Evolutionary conservation across 1,140 invertebrate species (phyloP).

Genomic region (Trachymyrmex septentrionalis): DNA sequence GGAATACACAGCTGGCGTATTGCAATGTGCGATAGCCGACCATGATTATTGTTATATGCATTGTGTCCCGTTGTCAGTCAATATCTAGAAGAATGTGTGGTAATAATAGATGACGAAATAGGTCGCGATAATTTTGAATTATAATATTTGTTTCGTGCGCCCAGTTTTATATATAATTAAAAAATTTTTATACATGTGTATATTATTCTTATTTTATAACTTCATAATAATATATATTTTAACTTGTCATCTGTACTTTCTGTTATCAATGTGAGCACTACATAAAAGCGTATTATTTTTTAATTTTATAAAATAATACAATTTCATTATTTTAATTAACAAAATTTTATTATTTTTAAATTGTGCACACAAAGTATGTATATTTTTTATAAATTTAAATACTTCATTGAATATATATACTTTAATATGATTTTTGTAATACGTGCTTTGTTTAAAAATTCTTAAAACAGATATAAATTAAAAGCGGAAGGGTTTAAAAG

Average conservation of each 20-base stretch:
- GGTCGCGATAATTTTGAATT: background rate
- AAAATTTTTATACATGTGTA: too few species aligned
- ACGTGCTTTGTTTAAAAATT: background rate
- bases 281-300: too few species aligned
- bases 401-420: background rate
- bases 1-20: conserved; percentile 17
- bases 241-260: background rate
- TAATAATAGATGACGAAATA: background rate
- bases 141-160: background rate
- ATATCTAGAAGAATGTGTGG: background rate
- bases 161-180: conserved; percentile 13
- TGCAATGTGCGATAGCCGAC: background rate
- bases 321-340: too few species aligned
- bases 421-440: background rate
- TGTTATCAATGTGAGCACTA: background rate
- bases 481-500: background rate
- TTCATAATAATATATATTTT: background rate
- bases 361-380: too few species aligned
- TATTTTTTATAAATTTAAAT: background rate
- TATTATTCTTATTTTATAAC: too few species aligned
- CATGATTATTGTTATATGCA: conserved; percentile 29
- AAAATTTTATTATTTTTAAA: too few species aligned
- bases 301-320: too few species aligned
- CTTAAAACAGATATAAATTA: background rate
- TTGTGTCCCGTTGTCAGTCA: background rate